Evolutionary conservation across 2,797 vertebrate species (phyloP), one percentile per base, ranked within the genome.

Genomic region (Numenius phaeopus): DNA sequence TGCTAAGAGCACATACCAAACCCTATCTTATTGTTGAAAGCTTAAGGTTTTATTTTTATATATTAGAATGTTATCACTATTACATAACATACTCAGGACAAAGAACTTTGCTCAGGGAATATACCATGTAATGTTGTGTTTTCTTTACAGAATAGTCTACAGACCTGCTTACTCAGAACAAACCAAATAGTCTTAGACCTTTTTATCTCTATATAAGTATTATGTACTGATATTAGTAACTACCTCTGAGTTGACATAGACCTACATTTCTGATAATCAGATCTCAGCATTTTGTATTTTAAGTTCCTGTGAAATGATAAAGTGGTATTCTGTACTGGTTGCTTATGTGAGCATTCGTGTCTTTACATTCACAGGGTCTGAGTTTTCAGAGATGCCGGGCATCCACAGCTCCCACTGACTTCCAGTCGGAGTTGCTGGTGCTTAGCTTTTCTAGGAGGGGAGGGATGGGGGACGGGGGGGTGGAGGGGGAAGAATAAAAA

Each of bases 81-180:
- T 99, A 98, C 98, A 99, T 98, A 98, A 98, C 98, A 98, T 98
- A 98, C 99, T 99, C 99, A 99, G 99, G 99, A 99, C 98, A 98
- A 99, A 98, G 97, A 98, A 99, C 98, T 99, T 99, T 99, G 99
- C 99, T 99, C 99, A 99, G 99, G 99, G 99, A 99, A 99, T 98
- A 98, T 98, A 99, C 98, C 98, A 98, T 99, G 98, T 98, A 89
- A 98, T 97, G 89, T 96, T 96, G 70, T 97, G 98, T 98, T 98
- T 99, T 99, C 98, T 98, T 98, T 98, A 97, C 98, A 99, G 98
- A 98, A 98, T 98, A 98, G 98, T 99, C 99, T 98, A 98, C 98
- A 98, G 98, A 98, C 98, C 98, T 98, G 97, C 98, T 98, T 98
- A 98, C 97, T 99, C 98, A 98, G 98, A 98, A 98, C 98, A 98